phyloP scores from a whole-genome alignment of 2,888 invertebrate genomes.

The Nezara viridula region DNA sequence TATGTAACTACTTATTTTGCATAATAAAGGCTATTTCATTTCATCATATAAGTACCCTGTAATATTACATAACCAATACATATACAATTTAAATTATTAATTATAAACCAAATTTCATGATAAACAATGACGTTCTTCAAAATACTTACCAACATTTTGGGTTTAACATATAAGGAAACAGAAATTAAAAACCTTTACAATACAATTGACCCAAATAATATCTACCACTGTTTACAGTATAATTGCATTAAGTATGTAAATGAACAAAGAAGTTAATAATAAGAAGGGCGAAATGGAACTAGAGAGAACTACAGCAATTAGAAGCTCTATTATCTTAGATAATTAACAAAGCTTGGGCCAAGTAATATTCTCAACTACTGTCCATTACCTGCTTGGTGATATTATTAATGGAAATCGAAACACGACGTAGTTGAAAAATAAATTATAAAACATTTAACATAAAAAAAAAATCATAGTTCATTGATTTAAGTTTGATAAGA shows the following conservation, averaged over 20 bases:
- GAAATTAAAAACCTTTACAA: neutral
- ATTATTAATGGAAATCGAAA: neutral
- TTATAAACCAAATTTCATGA: too few relatives aligned
- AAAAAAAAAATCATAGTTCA: too few relatives aligned
- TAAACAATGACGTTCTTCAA: too few relatives aligned
- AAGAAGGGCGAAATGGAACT: neutral
- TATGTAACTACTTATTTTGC: too few relatives aligned
- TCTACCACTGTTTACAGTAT: neutral
- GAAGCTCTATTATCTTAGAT: neutral
- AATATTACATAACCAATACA: too few relatives aligned
- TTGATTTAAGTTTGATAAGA: too few relatives aligned
- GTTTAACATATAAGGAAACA: neutral
- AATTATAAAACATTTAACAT: neutral
- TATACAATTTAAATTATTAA: too few relatives aligned
- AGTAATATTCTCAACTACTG: neutral
- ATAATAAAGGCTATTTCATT: too few relatives aligned
- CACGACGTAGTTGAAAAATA: neutral
- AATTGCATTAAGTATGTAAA: conserved; percentile 48
- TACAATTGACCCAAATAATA: neutral
- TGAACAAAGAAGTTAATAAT: neutral
- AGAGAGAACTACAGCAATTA: conserved; percentile 39
- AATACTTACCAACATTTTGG: neutral
- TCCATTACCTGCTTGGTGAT: neutral
- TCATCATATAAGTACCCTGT: too few relatives aligned
- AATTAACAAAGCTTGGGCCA: neutral